phyloP scores from a whole-genome alignment of 2,888 invertebrate genomes.

The Synergus itoensis region DNA sequence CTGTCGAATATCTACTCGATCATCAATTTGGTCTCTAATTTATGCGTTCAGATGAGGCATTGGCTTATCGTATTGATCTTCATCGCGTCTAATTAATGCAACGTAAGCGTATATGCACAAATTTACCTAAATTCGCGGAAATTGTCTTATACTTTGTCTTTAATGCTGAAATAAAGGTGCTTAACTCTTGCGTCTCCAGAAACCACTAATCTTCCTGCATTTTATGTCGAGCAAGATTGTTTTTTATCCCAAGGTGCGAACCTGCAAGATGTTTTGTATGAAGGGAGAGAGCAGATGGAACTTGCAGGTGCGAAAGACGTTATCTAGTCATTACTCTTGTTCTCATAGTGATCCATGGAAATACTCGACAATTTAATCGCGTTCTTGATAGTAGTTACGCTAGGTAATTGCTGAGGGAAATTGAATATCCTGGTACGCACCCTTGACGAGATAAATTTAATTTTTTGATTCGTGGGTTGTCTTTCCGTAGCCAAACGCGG shows the following conservation, averaged over 20 bases:
- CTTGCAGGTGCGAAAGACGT: neutral
- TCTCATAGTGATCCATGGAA: conserved; percentile 29
- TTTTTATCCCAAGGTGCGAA: neutral
- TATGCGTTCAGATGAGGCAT: conserved; percentile 3
- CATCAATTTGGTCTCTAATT: conserved; percentile 14
- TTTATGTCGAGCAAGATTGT: neutral
- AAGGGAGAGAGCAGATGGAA: neutral
- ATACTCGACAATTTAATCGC: conserved; percentile 19
- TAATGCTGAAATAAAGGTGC: neutral
- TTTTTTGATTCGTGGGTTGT: conserved; percentile 1
- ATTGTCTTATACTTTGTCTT: neutral
- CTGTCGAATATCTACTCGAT: neutral
- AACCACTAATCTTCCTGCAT: neutral
- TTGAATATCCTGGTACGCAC: conserved; percentile 23
- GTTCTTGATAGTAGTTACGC: conserved; percentile 7
- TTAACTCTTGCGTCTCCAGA: neutral
- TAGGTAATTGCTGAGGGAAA: conserved; percentile 32
- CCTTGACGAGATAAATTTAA: conserved; percentile 12
- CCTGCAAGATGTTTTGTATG: neutral
- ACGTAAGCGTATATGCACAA: neutral
- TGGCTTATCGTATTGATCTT: conserved; percentile 1
- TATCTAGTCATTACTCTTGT: conserved; percentile 17
- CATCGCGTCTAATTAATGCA: conserved; percentile 10
- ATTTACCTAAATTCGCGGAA: neutral
- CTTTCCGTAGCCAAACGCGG: neutral